phyloP scores from a whole-genome alignment of 2,888 invertebrate species.

The Formica aserva region DNA sequence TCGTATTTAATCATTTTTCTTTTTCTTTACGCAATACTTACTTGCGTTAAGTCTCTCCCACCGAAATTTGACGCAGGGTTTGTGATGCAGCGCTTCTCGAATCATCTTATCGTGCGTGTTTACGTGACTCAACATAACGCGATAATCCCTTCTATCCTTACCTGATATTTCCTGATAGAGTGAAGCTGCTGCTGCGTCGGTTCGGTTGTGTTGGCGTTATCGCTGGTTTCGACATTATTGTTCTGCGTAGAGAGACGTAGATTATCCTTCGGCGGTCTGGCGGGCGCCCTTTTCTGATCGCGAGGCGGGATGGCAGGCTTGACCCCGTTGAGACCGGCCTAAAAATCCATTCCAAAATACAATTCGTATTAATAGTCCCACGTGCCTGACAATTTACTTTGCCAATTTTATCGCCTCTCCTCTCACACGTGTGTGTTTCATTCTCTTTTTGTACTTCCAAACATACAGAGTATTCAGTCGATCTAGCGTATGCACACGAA shows the following conservation, averaged over 20 bases:
- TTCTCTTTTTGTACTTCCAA: background rate
- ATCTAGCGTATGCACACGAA: slow-evolving; percentile 19
- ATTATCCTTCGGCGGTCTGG: slow-evolving; percentile 89
- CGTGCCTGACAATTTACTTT: slow-evolving; percentile 28
- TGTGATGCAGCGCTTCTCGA: background rate
- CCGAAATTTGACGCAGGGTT: background rate
- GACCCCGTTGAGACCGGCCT: slow-evolving; percentile 84
- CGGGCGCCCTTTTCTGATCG: slow-evolving; percentile 90
- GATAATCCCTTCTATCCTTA: slow-evolving; percentile 81
- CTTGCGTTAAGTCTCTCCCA: slow-evolving; percentile 1
- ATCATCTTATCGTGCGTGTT: slow-evolving; percentile 28
- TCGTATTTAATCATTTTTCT: background rate
- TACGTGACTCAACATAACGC: slow-evolving; percentile 25
- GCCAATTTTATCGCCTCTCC: slow-evolving; percentile 10
- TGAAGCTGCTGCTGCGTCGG: slow-evolving; percentile 96
- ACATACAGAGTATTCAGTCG: slow-evolving; percentile 3
- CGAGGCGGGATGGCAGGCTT: slow-evolving; percentile 89
- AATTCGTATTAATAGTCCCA: slow-evolving; percentile 69
- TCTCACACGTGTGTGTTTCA: slow-evolving; percentile 17
- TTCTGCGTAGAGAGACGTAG: slow-evolving; percentile 87
- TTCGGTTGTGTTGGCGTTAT: slow-evolving; percentile 86
- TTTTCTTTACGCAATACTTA: background rate
- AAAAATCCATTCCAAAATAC: slow-evolving; percentile 74
- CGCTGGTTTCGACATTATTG: slow-evolving; percentile 86
- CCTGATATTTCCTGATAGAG: slow-evolving; percentile 97